Evolutionary conservation across 2,113 vertebrate species (phyloP).

Genomic region (Cebidichthys violaceus): DNA sequence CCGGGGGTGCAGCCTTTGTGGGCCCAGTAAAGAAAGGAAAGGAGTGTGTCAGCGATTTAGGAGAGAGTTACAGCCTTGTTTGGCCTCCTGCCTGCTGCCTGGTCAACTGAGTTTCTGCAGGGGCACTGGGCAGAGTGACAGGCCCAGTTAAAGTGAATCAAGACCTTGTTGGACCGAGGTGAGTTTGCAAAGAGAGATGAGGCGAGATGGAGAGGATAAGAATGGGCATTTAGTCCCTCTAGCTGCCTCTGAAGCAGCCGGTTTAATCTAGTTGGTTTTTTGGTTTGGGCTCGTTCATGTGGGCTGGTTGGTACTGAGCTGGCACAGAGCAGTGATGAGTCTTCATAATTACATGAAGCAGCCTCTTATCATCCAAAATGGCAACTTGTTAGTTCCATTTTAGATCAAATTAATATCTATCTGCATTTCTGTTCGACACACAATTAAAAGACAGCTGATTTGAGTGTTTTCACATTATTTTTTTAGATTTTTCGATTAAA

Average conservation of each 20-base stretch:
- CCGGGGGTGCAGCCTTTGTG: constrained; percentile 57
- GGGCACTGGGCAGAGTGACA: constrained; percentile 50
- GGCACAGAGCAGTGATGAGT: neutral
- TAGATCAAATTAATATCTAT: neutral
- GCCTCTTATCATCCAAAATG: neutral
- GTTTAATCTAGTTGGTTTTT: constrained; percentile 59
- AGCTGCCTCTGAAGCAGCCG: constrained; percentile 25
- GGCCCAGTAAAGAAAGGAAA: constrained; percentile 70
- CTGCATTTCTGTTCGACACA: neutral
- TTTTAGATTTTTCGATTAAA: neutral
- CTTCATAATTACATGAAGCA: neutral
- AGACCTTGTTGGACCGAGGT: constrained; percentile 59
- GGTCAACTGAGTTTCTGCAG: constrained; percentile 46
- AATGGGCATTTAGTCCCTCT: constrained; percentile 34
- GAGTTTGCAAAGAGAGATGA: constrained; percentile 47
- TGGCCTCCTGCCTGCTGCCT: constrained; percentile 57
- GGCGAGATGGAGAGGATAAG: constrained; percentile 16
- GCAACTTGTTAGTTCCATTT: neutral
- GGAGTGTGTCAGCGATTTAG: constrained; percentile 77
- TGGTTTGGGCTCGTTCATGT: constrained; percentile 7
- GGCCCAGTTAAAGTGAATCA: constrained; percentile 52
- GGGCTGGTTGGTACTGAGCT: constrained; percentile 8
- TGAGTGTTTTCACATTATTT: neutral
- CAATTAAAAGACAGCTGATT: neutral
- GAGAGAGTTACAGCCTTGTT: constrained; percentile 34